phyloP scores from a whole-genome alignment of 2,113 vertebrate species.

The Actenoides lindsayi region DNA sequence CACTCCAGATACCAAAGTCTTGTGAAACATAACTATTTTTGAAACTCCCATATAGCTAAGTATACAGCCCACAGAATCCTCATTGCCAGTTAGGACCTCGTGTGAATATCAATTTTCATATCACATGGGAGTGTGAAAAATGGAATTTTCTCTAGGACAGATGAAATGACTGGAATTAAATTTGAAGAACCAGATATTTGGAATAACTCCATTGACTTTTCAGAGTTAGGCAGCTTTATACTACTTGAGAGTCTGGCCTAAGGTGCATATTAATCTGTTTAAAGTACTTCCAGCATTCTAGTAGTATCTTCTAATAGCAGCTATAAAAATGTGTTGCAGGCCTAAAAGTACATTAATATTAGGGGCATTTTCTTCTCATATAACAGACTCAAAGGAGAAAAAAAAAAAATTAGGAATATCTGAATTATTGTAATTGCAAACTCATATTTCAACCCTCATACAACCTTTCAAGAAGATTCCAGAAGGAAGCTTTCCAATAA shows the following conservation, averaged over 20 bases:
- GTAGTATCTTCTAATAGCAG: not conserved
- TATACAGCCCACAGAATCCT: not conserved
- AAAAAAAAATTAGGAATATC: not conserved
- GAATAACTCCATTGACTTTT: not conserved
- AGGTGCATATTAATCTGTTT: not conserved
- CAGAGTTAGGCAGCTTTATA: not conserved
- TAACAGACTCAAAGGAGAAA: not conserved
- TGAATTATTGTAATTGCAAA: not conserved
- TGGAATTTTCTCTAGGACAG: not conserved
- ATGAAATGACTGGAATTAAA: conserved; percentile 4
- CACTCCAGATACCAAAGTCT: rapidly evolving
- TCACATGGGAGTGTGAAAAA: not conserved
- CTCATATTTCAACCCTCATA: not conserved
- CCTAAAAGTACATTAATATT: not conserved
- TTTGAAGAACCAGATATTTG: not conserved
- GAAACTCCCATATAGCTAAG: not conserved
- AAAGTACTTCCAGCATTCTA: not conserved
- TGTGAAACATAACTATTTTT: not conserved
- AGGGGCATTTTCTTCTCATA: not conserved
- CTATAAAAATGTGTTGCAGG: not conserved
- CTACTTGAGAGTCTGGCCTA: not conserved
- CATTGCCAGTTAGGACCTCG: not conserved
- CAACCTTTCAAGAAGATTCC: not conserved
- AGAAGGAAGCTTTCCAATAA: not conserved
- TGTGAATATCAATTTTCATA: not conserved